phyloP scores from a whole-genome alignment of 2,888 invertebrate genomes.

The Cyaniris semiargus region DNA sequence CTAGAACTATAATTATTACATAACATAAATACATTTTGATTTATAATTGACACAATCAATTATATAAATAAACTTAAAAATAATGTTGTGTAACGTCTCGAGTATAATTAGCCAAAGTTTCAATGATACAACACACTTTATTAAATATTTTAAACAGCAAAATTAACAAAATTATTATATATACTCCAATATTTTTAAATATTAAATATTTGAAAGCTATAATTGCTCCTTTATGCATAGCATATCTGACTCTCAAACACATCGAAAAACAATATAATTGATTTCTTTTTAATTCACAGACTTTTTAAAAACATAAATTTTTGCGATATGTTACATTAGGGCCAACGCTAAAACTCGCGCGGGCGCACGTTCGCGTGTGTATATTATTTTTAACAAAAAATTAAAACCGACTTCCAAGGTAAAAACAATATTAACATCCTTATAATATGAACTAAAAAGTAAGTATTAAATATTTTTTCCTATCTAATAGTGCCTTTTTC shows the following conservation, averaged over 20 bases:
- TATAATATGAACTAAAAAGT: too few species aligned
- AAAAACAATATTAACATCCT: too few species aligned
- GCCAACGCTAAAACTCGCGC: too few species aligned
- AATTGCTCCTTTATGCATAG: neutral
- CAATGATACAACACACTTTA: neutral
- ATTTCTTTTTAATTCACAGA: neutral
- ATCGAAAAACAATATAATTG: neutral
- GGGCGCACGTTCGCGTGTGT: too few species aligned
- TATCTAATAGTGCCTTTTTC: too few species aligned
- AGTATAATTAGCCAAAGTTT: neutral
- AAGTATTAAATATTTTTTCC: too few species aligned
- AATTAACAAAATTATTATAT: neutral
- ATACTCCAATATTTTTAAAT: neutral
- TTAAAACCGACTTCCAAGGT: too few species aligned
- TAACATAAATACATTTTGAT: constrained; percentile 45
- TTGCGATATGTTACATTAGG: neutral
- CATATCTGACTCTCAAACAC: neutral
- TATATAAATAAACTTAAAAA: neutral
- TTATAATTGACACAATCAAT: constrained; percentile 26
- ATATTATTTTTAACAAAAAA: too few species aligned
- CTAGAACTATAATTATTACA: constrained; percentile 52
- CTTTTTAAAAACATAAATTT: neutral
- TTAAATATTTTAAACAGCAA: neutral
- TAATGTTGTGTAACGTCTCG: neutral
- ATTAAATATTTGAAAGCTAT: constrained; percentile 2